Base-by-base conservation (phyloP, 2,113 vertebrate species). In the Pollimyrus isidori region DNA sequence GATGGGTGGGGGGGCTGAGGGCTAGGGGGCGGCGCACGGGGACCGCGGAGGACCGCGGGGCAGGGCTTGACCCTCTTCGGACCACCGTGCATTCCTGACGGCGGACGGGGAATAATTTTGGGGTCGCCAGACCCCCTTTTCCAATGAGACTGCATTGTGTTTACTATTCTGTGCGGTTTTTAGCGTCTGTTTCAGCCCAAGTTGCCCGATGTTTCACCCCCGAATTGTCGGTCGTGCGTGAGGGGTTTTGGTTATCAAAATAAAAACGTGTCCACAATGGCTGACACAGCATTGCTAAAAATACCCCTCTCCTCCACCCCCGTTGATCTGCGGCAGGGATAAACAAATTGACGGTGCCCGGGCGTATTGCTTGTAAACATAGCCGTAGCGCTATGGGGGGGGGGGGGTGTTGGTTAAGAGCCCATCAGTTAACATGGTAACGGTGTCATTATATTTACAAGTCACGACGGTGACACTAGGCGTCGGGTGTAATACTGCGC, bases 301-400 rank as follows among this genome's bases (percentile, higher is more conserved):
- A 89, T 92, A 91, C 91, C 92, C 93, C 91, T 91, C 90, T 88
- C 65, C 35, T 48, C 62, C 53, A 45, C 26, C 19, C 65, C 65
- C 23, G 84, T 90, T 53, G 30, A 39, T 87, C 35, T 80, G 49
- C 35, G 26, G 88, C 48, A 26, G 69, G 56, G 69, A 65, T 82
- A 88, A 88, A 88, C 48, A 82, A 69, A 53, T 30, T 42, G 69
- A 53, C 69, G 69, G 46, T 48, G n/a, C 48, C 48, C 65, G 69
- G 26, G 88, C 48, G 88, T 80, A 69, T 80, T 88, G 48, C 49
- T 88, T 80, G 88, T 88, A 88, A 88, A 88, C 88, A 88, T 9
- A 52, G 9, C 46, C 39, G 50, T 84, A 50, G 30, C 19, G 50
- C 50, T 35, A 35, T 35, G 35, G 35, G 35, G 35, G 35, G 35